Percentiles rank a stretch among this genome's conserved stretches.
These are phyloP conservation scores for Monochamus saltuarius DNA, from an alignment of 1,140 invertebrate species.

Conservation along the genomic window DNA sequence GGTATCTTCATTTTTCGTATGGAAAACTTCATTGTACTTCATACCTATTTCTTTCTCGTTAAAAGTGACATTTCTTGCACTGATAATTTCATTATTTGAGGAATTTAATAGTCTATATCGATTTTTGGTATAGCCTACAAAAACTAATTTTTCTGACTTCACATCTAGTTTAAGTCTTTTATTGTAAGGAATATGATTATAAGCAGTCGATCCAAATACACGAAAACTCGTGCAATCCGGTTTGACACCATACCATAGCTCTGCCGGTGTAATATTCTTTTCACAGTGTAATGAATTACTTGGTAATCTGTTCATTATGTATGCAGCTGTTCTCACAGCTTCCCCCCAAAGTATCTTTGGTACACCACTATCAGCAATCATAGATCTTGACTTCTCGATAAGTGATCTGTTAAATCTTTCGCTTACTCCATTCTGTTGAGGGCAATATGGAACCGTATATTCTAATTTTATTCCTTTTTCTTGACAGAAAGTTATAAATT, in stretches of 20 bases:
- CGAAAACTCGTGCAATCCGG: not conserved
- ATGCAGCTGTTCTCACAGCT: slow-evolving; percentile 19
- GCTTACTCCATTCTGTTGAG: slow-evolving; percentile 21
- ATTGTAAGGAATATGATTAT: not conserved
- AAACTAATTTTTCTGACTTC: not conserved
- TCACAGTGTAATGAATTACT: not conserved
- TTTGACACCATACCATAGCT: not conserved
- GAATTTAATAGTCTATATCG: slow-evolving; percentile 2
- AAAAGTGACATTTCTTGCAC: slow-evolving; percentile 11
- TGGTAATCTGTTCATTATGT: slow-evolving; percentile 17
- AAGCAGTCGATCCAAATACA: not conserved
- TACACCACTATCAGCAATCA: slow-evolving; percentile 14
- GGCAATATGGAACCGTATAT: slow-evolving; percentile 8
- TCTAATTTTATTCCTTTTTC: slow-evolving; percentile 10
- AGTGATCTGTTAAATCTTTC: slow-evolving; percentile 21
- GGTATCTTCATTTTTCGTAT: not conserved
- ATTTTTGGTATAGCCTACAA: slow-evolving; percentile 6
- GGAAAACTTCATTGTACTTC: not conserved
- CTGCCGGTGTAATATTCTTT: not conserved
- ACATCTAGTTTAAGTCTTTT: not conserved
- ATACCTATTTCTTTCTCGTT: not conserved
- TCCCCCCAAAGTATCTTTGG: slow-evolving; percentile 12
- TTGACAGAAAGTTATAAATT: slow-evolving; percentile 32
- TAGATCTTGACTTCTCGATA: slow-evolving; percentile 18
- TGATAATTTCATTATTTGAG: not conserved